Base-by-base conservation (phyloP, 1,140 invertebrate species). In the Cydia pomonella region DNA sequence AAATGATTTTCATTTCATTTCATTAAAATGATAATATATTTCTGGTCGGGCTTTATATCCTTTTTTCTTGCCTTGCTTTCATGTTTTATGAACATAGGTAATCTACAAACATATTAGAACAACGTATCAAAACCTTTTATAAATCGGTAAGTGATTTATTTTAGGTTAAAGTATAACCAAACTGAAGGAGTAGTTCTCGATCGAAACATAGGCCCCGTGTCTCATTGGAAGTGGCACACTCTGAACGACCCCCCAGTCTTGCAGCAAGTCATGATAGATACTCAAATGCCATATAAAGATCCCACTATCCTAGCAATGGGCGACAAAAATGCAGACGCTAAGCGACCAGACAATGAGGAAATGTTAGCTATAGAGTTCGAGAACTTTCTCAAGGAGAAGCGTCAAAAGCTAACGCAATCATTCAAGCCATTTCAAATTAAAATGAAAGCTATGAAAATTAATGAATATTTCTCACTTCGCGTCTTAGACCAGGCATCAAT, bases 401-500 rank as follows among this genome's bases (percentile, higher is more conserved):
- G 82, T 73, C 90, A 89, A 69, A 91, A 92, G 72, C 47, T 91
- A 29, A 77, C 84, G 1, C 87, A 92, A 81, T 85, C 87, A 27
- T 93, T 91, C 53, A 90, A 91, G 76, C 88, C 88, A 6, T 93
- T 90, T 72, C 89, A 90, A 81, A 92, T 92, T 44, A 93, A 84
- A 84, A 91, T 89, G 86, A 93, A 93, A 77, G 89, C 89, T n/a
- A 76, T 93, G 16, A 93, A 91, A 81, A 91, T 93, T 38, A 92
- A 92, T 75, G 90, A 92, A 75, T 44, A 89, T 73, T 92, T 93
- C 80, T 91, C 90, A 2, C 64, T 93, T 6, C 88, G 81, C 82
- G 87, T 93, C n/a, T 75, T 93, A 50, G 91, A 93, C 76, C 91
- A 93, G 78, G 85, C 90, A n/a, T 87, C 83, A 12, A 76, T 92